Percentiles rank a stretch among this genome's conserved stretches.
phyloP scores from a whole-genome alignment of 1,140 invertebrate species.

The Aphaenogaster floridana region DNA sequence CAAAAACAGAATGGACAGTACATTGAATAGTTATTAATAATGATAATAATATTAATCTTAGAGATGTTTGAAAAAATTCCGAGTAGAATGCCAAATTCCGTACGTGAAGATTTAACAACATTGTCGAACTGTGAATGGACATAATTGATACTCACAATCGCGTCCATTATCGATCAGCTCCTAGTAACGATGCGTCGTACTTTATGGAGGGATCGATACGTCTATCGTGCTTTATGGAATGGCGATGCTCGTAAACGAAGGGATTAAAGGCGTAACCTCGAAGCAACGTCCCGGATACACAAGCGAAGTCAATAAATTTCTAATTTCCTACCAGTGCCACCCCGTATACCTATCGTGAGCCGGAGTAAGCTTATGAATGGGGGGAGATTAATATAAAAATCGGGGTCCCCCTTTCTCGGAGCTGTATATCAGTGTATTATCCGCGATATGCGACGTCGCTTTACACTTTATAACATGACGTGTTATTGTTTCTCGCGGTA shows the following conservation, averaged over 20 bases:
- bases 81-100: background rate
- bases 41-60: background rate
- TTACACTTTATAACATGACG: slow-evolving; percentile 57
- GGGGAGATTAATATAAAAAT: slow-evolving; percentile 71
- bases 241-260: slow-evolving; percentile 58
- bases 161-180: slow-evolving; percentile 34
- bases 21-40: background rate
- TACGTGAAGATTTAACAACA: slow-evolving; percentile 1
- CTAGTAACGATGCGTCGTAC: slow-evolving; percentile 42
- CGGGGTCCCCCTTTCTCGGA: background rate
- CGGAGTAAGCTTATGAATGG: slow-evolving; percentile 51
- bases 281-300: slow-evolving; percentile 29
- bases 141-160: slow-evolving; percentile 22
- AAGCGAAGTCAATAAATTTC: slow-evolving; percentile 71
- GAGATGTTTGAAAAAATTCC: background rate
- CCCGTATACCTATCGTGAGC: slow-evolving; percentile 41
- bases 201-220: slow-evolving; percentile 44
- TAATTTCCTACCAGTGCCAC: slow-evolving; percentile 69
- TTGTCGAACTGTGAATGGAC: slow-evolving; percentile 31
- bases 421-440: slow-evolving; percentile 64
- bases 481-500: slow-evolving; percentile 54
- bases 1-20: slow-evolving; percentile 9
- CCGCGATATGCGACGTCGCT: slow-evolving; percentile 56
- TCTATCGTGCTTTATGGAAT: slow-evolving; percentile 55
- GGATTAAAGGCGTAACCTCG: slow-evolving; percentile 66